Base-by-base conservation (phyloP, 2,113 vertebrate genomes). In the Oryzias woworae region DNA sequence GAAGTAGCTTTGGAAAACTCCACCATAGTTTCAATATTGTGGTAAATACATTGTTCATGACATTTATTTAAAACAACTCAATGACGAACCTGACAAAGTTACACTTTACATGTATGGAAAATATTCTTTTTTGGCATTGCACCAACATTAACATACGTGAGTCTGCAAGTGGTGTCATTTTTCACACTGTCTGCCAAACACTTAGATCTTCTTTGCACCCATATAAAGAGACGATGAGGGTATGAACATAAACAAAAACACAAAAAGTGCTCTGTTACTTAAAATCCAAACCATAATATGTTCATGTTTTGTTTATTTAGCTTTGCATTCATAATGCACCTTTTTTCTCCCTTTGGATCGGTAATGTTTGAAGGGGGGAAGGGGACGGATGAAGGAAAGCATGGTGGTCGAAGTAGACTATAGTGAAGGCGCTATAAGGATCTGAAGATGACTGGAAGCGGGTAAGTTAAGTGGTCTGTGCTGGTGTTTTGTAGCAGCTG, bases 361-460 rank as follows among this genome's bases (percentile, higher is more conserved):
- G 36, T 51, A 46, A 61, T 52, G 55, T 2, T 36, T 36, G 10
- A 36, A 36, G 65, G 53, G 62, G 67, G 42, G 67, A 28, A 47
- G 46, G 41, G 53, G 51, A n/a, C 51, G 53, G 16, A 62, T 50
- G 6, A 49, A 24, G 20, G 12, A 47, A 53, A 66, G 41, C 70
- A 64, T 74, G 72, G 75, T 74, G 72, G 77, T 77, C 73, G 14
- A 2, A 46, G 14, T 56, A 41, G 13, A 52, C 46, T 50, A 28
- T 64, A 58, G 53, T 14, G 48, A 58, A 52, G 28, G 61, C 49
- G 58, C 48, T 78, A 14, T 52, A 46, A 67, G 53, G 56, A 71
- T 74, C 69, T 81, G 61, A 79, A 67, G 63, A 72, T 26, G 59
- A 49, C 70, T 53, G 62, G 69, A 82, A 78, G 82, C 68, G 67